Percentiles rank a stretch among this genome's conserved stretches.
Evolutionary conservation across 2,797 vertebrate genomes (phyloP).

Genomic region (Bradypus variegatus): DNA sequence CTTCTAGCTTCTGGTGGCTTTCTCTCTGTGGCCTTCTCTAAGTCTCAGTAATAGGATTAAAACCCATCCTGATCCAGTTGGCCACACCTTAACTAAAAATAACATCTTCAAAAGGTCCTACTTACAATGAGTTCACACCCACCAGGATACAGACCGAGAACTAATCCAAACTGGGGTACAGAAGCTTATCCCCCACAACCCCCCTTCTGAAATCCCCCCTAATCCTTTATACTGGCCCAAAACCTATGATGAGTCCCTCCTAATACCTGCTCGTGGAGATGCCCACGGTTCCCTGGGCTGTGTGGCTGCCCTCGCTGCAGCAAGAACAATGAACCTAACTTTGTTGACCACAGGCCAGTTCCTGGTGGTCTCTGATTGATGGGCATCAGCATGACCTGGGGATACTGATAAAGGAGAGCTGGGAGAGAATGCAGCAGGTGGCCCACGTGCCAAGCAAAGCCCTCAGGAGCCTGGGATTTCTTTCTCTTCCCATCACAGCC

Average conservation of each 20-base stretch:
- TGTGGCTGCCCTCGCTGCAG: accelerated
- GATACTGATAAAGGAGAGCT: not conserved
- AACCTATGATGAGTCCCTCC: not conserved
- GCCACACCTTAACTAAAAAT: no score
- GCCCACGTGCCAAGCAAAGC: not conserved
- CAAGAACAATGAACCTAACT: not conserved
- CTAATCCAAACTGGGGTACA: no score
- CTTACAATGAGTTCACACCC: no score
- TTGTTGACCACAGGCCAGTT: not conserved
- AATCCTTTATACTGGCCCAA: not conserved
- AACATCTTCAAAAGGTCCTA: no score
- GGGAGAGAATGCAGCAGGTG: not conserved
- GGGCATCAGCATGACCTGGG: not conserved
- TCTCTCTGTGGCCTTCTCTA: no score
- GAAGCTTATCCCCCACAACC: no score
- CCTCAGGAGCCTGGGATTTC: not conserved
- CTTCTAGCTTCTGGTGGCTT: no score
- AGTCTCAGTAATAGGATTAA: no score
- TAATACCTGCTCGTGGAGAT: accelerated
- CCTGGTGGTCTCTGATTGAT: accelerated
- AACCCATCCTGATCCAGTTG: no score
- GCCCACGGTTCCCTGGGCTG: accelerated
- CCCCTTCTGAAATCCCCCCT: not conserved
- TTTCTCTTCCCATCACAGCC: not conserved
- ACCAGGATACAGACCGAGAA: no score